Percentiles rank a stretch among this genome's conserved stretches.
Conservation (phyloP, 2,888 invertebrate genomes). For the Rosalia funebris region DNA sequence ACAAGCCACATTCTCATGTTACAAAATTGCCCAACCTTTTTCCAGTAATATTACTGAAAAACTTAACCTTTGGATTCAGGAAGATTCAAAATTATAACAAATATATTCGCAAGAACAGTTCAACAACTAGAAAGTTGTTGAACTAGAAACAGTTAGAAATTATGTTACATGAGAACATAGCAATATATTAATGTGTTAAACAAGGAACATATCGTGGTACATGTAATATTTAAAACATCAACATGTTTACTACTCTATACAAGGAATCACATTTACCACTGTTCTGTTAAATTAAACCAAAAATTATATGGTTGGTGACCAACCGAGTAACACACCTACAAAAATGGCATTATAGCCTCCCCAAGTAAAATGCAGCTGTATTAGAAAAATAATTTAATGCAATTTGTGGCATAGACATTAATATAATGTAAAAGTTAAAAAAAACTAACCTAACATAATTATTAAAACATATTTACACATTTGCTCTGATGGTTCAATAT, state of each 20-base stretch:
- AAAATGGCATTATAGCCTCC: slow-evolving; percentile 3
- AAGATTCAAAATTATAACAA: too few species aligned
- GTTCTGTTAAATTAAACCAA: not conserved
- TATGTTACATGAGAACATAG: slow-evolving; percentile 3
- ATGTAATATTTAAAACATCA: slow-evolving; percentile 21
- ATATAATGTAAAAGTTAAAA: slow-evolving; percentile 30
- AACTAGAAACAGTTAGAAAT: not conserved
- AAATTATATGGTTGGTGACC: not conserved
- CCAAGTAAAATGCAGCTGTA: slow-evolving; percentile 31
- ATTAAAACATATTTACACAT: slow-evolving; percentile 27
- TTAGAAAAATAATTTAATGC: slow-evolving; percentile 36
- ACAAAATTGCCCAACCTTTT: slow-evolving; percentile 15
- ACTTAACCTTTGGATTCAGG: too few species aligned
- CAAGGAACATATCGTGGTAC: slow-evolving; percentile 21
- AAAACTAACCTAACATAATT: slow-evolving; percentile 19
- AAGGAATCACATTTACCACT: slow-evolving; percentile 28
- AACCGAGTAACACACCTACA: slow-evolving; percentile 4
- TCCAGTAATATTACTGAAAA: too few species aligned
- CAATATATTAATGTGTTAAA: slow-evolving; percentile 6
- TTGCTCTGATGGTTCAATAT: slow-evolving; percentile 1
- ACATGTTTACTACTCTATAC: slow-evolving; percentile 9
- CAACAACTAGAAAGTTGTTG: not conserved
- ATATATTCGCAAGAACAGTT: not conserved
- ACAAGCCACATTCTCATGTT: slow-evolving; percentile 7
- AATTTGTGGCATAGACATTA: slow-evolving; percentile 27